A percentile compares a stretch with the other conserved stretches of the same genome.
Conservation (phyloP, 1,140 invertebrate genomes). For the Drosophila orena region DNA sequence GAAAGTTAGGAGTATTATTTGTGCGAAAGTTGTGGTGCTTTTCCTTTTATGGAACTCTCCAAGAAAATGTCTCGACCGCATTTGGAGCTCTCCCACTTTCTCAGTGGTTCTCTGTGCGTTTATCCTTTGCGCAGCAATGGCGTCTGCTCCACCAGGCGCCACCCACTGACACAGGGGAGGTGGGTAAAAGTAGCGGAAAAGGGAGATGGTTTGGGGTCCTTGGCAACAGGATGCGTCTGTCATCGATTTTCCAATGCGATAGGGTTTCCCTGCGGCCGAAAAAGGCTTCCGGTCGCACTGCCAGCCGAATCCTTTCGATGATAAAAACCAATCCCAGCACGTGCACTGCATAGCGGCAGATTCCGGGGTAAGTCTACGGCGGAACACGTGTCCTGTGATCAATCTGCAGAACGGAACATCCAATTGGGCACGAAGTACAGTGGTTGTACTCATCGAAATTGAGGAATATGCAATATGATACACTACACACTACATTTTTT, state of each 20-base stretch:
- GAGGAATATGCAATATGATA: background rate
- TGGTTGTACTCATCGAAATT: background rate
- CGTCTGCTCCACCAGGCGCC: constrained; percentile 36
- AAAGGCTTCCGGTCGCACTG: constrained; percentile 53
- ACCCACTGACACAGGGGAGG: constrained; percentile 40
- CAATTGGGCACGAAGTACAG: constrained; percentile 54
- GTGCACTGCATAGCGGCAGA: constrained; percentile 48
- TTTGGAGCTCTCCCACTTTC: constrained; percentile 8
- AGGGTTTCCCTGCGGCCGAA: constrained; percentile 65
- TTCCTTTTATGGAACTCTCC: too few relatives aligned
- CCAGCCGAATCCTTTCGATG: constrained; percentile 50
- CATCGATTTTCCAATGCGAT: constrained; percentile 80
- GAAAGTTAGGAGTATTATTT: background rate
- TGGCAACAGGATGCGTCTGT: constrained; percentile 43
- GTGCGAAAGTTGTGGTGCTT: background rate
- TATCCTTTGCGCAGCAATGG: constrained; percentile 76
- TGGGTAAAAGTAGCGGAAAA: constrained; percentile 4
- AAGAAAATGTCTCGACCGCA: background rate
- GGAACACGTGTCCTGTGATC: constrained; percentile 71
- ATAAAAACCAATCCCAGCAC: constrained; percentile 55
- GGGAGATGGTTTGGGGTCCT: background rate
- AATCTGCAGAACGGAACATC: constrained; percentile 47
- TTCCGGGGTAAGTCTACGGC: constrained; percentile 44
- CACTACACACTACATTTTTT: background rate
- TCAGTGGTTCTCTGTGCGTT: constrained; percentile 26